Conservation (phyloP, 2,113 vertebrate species). For the Rhynchomys soricoides region DNA sequence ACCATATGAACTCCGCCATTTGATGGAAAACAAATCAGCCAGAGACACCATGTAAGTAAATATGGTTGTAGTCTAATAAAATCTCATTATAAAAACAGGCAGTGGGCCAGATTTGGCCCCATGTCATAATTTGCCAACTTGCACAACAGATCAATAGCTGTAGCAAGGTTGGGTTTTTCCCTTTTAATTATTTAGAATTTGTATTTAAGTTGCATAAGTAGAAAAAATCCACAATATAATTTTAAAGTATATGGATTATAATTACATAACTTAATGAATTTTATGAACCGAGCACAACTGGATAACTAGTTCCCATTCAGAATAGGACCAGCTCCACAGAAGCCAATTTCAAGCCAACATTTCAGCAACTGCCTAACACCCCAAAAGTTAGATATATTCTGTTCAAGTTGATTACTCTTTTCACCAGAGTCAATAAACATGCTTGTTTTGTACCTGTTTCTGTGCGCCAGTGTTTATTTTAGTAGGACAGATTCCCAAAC, state of each 20-base stretch:
- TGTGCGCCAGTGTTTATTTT: neutral
- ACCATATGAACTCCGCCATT: neutral
- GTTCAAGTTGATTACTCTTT: neutral
- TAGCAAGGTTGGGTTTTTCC: neutral
- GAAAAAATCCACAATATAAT: neutral
- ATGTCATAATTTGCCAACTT: neutral
- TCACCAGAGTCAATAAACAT: neutral
- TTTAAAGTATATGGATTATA: neutral
- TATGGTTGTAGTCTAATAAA: neutral
- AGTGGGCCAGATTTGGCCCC: neutral
- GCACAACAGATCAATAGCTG: neutral
- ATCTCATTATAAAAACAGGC: constrained; percentile 6
- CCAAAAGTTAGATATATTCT: neutral
- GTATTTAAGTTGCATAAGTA: neutral
- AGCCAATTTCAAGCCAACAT: neutral
- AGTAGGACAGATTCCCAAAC: neutral
- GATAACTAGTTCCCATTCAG: neutral
- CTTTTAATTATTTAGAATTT: neutral
- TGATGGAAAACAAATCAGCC: neutral
- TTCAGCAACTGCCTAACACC: neutral
- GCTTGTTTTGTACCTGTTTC: neutral
- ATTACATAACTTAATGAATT: neutral
- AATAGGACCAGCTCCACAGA: neutral
- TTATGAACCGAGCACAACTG: neutral
- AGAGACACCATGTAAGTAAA: neutral